phyloP scores from a whole-genome alignment of 1,140 invertebrate genomes.

The Saccostrea cuccullata region DNA sequence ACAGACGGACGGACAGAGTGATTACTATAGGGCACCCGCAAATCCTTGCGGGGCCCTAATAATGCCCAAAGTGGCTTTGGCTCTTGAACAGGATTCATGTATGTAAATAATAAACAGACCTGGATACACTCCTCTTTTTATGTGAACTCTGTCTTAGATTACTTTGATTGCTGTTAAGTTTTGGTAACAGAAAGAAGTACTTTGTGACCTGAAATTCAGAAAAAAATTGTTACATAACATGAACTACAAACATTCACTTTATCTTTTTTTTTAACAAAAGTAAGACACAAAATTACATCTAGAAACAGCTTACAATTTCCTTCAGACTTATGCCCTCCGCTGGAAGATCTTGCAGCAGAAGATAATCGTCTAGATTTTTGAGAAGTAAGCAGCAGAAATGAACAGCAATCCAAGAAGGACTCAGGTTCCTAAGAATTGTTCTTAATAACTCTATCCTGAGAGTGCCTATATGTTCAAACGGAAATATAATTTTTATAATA shows the following conservation, averaged over 20 bases:
- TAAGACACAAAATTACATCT: background rate
- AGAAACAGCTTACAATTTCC: conserved; percentile 48
- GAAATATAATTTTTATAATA: too few relatives aligned
- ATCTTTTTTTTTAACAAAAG: too few relatives aligned
- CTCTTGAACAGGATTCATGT: too few relatives aligned
- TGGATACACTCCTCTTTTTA: background rate
- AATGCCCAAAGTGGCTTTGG: too few relatives aligned
- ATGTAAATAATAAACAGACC: background rate
- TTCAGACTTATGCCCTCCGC: conserved; percentile 40
- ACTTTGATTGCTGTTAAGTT: conserved; percentile 10
- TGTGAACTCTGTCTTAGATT: background rate
- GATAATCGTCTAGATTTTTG: conserved; percentile 52
- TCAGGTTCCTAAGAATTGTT: background rate
- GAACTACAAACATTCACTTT: background rate
- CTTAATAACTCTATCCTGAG: background rate
- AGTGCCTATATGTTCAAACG: too few relatives aligned
- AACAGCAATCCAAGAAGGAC: background rate
- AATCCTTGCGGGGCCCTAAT: too few relatives aligned
- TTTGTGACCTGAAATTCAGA: conserved; percentile 51
- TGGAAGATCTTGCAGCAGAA: conserved; percentile 52
- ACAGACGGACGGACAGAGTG: too few relatives aligned
- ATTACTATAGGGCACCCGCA: too few relatives aligned
- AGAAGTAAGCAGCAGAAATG: conserved; percentile 50
- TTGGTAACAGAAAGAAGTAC: conserved; percentile 59
- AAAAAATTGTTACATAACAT: background rate